These are phyloP conservation scores for Epinephelus moara DNA, from an alignment of 2,113 vertebrate species.

Conservation along the genomic window DNA sequence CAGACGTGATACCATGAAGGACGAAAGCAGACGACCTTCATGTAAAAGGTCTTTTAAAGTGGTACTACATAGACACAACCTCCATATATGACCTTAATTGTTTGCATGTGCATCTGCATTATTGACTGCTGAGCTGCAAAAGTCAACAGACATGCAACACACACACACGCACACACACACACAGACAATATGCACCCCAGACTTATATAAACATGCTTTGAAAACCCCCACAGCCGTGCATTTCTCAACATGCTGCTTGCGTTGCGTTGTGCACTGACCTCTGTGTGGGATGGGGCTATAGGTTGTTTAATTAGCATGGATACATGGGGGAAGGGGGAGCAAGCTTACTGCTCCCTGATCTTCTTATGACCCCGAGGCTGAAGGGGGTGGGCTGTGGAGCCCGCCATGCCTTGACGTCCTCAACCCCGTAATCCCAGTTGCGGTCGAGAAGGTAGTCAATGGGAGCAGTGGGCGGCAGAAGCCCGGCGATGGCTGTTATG, in stretches of 20 bases:
- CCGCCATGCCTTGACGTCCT: conserved; percentile 47
- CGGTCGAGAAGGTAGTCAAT: conserved; percentile 64
- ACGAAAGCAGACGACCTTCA: conserved; percentile 1
- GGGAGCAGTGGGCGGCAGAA: conserved; percentile 48
- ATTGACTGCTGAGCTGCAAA: conserved; percentile 68
- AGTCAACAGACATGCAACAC: conserved; percentile 50
- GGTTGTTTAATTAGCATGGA: conserved; percentile 74
- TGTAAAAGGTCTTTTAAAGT: conserved; percentile 18
- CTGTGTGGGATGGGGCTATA: conserved; percentile 43
- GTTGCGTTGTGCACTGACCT: conserved; percentile 64
- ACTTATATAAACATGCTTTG: conserved; percentile 38
- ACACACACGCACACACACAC: conserved; percentile 7
- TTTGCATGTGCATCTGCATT: conserved; percentile 51
- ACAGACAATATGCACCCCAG: conserved; percentile 18
- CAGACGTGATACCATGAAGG: not conserved
- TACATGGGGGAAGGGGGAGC: conserved; percentile 7
- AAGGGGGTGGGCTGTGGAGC: conserved; percentile 18
- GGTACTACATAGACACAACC: conserved; percentile 1
- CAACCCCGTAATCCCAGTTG: conserved; percentile 60
- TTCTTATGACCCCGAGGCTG: conserved; percentile 70
- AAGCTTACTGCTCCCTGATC: conserved; percentile 64
- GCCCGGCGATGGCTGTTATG: conserved; percentile 66
- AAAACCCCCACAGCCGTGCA: conserved; percentile 17
- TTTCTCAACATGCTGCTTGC: conserved; percentile 59
- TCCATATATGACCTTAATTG: conserved; percentile 59